Percentiles rank a stretch among this genome's conserved stretches.
These are phyloP conservation scores for Eulemur macaco DNA, from an alignment of 2,113 vertebrate species.

Conservation along the genomic window DNA sequence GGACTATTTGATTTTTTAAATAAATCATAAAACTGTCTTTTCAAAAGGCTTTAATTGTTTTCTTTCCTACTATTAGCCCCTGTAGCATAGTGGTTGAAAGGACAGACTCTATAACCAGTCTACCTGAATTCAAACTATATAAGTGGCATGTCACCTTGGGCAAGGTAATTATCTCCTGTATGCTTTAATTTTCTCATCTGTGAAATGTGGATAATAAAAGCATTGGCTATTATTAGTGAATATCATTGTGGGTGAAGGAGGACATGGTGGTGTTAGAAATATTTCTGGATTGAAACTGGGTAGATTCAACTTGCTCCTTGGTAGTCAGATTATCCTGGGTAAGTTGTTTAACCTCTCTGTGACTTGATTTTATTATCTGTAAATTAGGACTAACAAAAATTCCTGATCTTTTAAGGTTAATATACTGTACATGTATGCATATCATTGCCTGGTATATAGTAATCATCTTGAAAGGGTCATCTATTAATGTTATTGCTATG, in stretches of 20 bases:
- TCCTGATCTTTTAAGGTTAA: not conserved
- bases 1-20: not conserved
- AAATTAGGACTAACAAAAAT: not conserved
- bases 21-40: not conserved
- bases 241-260: not conserved
- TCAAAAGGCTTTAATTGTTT: not conserved
- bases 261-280: not conserved
- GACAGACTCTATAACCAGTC: not conserved
- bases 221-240: not conserved
- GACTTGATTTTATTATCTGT: not conserved
- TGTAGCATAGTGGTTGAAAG: not conserved
- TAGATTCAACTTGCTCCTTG: not conserved
- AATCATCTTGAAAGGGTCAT: not conserved
- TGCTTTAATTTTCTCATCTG: not conserved
- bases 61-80: not conserved
- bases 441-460: not conserved
- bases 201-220: not conserved
- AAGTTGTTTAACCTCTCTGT: not conserved
- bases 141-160: not conserved
- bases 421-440: not conserved
- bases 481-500: not conserved
- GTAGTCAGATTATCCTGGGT: not conserved
- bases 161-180: not conserved
- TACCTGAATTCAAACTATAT: not conserved
- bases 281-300: not conserved